Percentiles rank a stretch among this genome's conserved stretches.
phyloP scores from a whole-genome alignment of 1,140 invertebrate species.

The Bombus breviceps region DNA sequence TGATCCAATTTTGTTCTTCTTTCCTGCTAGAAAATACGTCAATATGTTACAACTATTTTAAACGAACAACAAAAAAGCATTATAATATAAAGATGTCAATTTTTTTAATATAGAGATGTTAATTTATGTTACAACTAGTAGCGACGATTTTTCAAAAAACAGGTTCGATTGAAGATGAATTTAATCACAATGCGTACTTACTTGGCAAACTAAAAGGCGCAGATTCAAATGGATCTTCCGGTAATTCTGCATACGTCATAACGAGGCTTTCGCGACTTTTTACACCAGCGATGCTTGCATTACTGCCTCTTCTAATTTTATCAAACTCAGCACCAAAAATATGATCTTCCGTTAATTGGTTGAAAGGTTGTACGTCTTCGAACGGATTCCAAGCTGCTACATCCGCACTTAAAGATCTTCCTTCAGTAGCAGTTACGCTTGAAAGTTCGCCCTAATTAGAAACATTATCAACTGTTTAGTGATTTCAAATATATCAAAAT shows the following conservation, averaged over 20 bases:
- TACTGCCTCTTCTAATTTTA: slow-evolving; percentile 90
- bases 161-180: background rate
- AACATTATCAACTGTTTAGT: background rate
- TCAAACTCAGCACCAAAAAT: slow-evolving; percentile 95
- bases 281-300: slow-evolving; percentile 91
- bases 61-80: too few relatives aligned
- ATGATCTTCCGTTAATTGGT: slow-evolving; percentile 91
- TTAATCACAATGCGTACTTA: slow-evolving; percentile 70
- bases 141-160: background rate
- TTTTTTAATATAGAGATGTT: background rate
- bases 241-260: slow-evolving; percentile 87
- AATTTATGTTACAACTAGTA: background rate
- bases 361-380: slow-evolving; percentile 88
- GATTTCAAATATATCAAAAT: background rate
- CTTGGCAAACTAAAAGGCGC: slow-evolving; percentile 91
- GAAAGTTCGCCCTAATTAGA: slow-evolving; percentile 80
- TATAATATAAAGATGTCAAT: too few relatives aligned
- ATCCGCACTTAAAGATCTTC: slow-evolving; percentile 85
- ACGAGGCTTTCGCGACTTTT: slow-evolving; percentile 90
- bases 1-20: slow-evolving; percentile 83
- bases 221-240: slow-evolving; percentile 91
- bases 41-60: slow-evolving; percentile 29
- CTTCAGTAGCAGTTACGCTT: slow-evolving; percentile 79
- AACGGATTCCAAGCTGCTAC: slow-evolving; percentile 93
- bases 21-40: slow-evolving; percentile 75